Percentiles rank a stretch among this genome's conserved stretches.
Conservation (phyloP, 2,113 vertebrate genomes). For the Hippoglossus stenolepis region DNA sequence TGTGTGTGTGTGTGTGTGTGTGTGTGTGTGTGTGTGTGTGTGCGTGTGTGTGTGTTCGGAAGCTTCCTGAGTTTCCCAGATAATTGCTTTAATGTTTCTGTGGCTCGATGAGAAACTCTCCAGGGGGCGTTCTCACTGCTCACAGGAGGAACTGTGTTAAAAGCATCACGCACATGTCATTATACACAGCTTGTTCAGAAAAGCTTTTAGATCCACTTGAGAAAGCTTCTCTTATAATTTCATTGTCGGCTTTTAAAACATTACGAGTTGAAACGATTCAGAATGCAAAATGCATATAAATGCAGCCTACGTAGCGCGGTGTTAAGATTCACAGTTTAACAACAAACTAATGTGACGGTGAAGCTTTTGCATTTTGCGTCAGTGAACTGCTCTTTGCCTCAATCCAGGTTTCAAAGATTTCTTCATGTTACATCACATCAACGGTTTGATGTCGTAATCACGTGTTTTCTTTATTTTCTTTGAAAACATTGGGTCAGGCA, state of each 20-base stretch:
- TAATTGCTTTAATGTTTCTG: constrained; percentile 29
- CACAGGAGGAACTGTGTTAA: neutral
- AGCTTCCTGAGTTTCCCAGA: constrained; percentile 4
- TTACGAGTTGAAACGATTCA: no score
- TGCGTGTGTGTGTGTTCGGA: neutral
- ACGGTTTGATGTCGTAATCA: neutral
- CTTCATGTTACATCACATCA: neutral
- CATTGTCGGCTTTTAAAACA: no score
- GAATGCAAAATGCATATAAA: no score
- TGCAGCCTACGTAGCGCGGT: no score
- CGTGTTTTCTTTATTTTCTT: no score
- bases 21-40: neutral
- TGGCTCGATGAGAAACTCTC: neutral
- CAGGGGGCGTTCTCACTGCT: neutral
- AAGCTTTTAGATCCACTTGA: neutral
- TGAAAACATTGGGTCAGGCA: no score
- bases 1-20: neutral
- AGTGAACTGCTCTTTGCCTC: no score
- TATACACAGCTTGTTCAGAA: neutral
- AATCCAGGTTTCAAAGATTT: neutral
- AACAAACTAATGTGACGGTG: no score
- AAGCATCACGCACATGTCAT: constrained; percentile 26
- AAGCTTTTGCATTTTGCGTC: no score
- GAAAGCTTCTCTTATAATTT: neutral
- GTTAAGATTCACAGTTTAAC: neutral